A percentile compares a stretch with the other conserved stretches of the same genome.
Evolutionary conservation across 2,113 vertebrate species (phyloP).

Genomic region (Cyrtonyx montezumae): DNA sequence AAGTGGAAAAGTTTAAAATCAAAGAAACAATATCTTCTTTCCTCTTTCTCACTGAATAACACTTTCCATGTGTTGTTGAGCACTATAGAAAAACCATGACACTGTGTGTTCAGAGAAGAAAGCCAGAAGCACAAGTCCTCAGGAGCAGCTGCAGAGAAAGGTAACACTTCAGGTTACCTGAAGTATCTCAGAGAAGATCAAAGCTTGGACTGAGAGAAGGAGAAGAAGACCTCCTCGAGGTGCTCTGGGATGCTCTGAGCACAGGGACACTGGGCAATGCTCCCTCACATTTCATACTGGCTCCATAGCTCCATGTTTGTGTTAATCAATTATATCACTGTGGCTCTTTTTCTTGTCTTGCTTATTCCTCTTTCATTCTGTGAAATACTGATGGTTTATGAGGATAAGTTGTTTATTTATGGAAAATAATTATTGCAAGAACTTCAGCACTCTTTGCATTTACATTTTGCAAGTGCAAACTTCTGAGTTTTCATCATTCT

Average conservation of each 20-base stretch:
- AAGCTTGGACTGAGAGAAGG: background rate
- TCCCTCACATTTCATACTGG: background rate
- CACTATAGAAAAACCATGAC: background rate
- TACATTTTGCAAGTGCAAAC: background rate
- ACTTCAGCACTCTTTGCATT: background rate
- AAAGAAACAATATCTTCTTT: background rate
- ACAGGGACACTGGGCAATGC: background rate
- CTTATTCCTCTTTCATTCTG: background rate
- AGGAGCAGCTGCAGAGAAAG: background rate
- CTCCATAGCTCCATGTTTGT: background rate
- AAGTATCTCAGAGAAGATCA: background rate
- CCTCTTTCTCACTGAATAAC: background rate
- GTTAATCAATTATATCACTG: background rate
- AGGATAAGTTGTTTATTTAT: background rate
- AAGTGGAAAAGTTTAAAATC: background rate
- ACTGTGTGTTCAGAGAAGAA: background rate
- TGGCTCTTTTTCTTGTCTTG: background rate
- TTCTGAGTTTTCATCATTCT: background rate
- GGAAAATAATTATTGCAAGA: background rate
- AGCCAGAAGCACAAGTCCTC: background rate
- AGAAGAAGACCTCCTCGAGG: background rate
- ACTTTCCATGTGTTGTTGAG: background rate
- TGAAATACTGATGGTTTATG: background rate
- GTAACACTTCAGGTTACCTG: background rate
- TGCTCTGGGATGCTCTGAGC: background rate